Percentiles rank a stretch among this genome's conserved stretches.
Conservation (phyloP, 1,140 invertebrate genomes). For the Colletes latitarsis region DNA sequence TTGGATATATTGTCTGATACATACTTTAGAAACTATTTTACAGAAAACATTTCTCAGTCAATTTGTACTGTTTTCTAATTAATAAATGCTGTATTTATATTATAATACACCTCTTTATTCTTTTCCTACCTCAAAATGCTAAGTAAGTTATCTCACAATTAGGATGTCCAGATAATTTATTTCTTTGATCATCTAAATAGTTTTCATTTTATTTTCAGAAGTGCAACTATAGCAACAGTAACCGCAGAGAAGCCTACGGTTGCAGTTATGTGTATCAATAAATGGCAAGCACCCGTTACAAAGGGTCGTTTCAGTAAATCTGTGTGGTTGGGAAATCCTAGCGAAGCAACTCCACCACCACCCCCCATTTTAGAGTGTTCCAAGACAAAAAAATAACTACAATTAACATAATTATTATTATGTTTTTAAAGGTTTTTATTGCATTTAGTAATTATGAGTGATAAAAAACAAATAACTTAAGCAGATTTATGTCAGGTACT, state of each 20-base stretch:
- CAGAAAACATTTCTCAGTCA: conserved; percentile 19
- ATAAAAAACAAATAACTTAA: neutral
- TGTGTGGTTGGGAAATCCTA: conserved; percentile 75
- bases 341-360: conserved; percentile 66
- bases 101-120: conserved; percentile 58
- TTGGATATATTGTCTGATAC: conserved; percentile 1
- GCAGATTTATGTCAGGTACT: neutral
- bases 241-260: conserved; percentile 68
- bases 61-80: conserved; percentile 66
- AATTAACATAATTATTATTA: neutral
- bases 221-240: conserved; percentile 64
- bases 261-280: conserved; percentile 68
- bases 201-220: conserved; percentile 70
- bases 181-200: conserved; percentile 26
- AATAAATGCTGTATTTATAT: conserved; percentile 69
- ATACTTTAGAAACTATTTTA: conserved; percentile 32
- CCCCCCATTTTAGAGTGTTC: conserved; percentile 66
- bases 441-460: neutral
- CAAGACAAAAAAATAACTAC: conserved; percentile 70
- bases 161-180: conserved; percentile 17
- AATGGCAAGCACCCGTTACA: conserved; percentile 76
- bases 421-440: neutral
- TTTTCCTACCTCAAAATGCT: conserved; percentile 47
- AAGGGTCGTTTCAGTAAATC: conserved; percentile 78
- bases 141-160: neutral